Evolutionary conservation across 1,140 invertebrate genomes (phyloP), one percentile per base, ranked within the genome.

Genomic region (Ditylenchus dipsaci): DNA sequence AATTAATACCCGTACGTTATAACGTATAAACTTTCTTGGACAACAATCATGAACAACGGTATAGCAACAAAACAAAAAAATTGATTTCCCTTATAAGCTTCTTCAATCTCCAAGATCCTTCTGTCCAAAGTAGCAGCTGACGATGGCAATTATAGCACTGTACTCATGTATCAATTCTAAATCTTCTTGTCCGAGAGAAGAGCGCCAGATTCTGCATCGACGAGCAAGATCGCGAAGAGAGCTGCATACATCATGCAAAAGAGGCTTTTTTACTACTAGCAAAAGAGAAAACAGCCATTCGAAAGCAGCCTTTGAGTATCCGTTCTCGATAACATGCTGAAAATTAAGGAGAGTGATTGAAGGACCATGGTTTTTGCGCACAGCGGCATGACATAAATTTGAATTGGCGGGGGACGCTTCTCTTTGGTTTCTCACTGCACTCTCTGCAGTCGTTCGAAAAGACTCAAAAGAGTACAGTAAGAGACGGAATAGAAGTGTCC

Each of bases 251-350:
- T 73, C 71, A 30, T 57, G 64, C 17, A 73, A 64, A 17, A 73
- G 56, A 9, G 71, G 72, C 27, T 71, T 62, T 23, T 75, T 62
- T 26, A 71, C 43, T 15, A 73, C 72, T 17, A 74, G 43, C 11
- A 73, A 29, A 11, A 74, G 43, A n/a, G 71, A 72, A 45, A 63
- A 73, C 15, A 73, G 27, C 71, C 71, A 73, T 70, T 73, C 64
- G 47, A 73, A 74, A 7, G 69, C 21, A 11, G 71, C 43, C 11
- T 62, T n/a, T 1, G 71, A 73, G 30, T 73, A 73, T 7, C 71
- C 71, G 27, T 74, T 27, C 43, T 73, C 53, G 1, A 75, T 45
- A 21, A 69, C 68, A 15, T 58, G 69, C 71, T 73, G 23, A 38
- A 73, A 75, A 13, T 71, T 64, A 60, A 56, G 62, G n/a, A 1